Evolutionary conservation across 2,113 vertebrate genomes (phyloP).

Genomic region (Menidia beryllina): DNA sequence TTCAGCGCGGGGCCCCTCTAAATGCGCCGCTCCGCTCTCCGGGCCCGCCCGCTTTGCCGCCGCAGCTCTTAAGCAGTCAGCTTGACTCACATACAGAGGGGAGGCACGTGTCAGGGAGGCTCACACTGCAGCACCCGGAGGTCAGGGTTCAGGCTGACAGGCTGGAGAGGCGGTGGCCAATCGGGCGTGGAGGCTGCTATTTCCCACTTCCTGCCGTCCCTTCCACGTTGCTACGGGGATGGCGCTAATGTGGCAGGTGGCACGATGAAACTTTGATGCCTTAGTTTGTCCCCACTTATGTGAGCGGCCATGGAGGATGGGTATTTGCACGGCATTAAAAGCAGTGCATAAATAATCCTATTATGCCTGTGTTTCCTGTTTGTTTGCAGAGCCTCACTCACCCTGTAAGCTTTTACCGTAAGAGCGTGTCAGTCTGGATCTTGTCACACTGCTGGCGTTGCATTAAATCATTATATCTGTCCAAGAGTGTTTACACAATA

Average conservation of each 20-base stretch:
- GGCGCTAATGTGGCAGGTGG: constrained; percentile 60
- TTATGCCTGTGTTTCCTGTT: constrained; percentile 56
- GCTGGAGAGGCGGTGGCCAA: constrained; percentile 58
- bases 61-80: constrained; percentile 79
- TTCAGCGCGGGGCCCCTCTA: constrained; percentile 74
- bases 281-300: constrained; percentile 58
- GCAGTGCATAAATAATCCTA: constrained; percentile 69
- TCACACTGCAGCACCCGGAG: constrained; percentile 62
- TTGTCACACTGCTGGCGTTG: constrained; percentile 40
- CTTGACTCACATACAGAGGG: constrained; percentile 67
- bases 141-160: constrained; percentile 79
- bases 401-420: constrained; percentile 53
- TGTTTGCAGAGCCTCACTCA: constrained; percentile 36
- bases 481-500: constrained; percentile 12
- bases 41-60: constrained; percentile 59
- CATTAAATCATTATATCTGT: constrained; percentile 26
- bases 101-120: constrained; percentile 71
- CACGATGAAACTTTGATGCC: constrained; percentile 71
- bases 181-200: constrained; percentile 67
- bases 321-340: constrained; percentile 69
- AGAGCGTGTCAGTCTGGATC: constrained; percentile 43
- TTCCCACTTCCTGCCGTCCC: constrained; percentile 68
- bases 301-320: constrained; percentile 43
- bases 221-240: constrained; percentile 31
- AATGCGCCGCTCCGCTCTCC: constrained; percentile 66